A percentile compares a stretch with the other conserved stretches of the same genome.
These are phyloP conservation scores for Shargacucullia verbasci DNA, from an alignment of 2,888 invertebrate genomes.

Conservation along the genomic window DNA sequence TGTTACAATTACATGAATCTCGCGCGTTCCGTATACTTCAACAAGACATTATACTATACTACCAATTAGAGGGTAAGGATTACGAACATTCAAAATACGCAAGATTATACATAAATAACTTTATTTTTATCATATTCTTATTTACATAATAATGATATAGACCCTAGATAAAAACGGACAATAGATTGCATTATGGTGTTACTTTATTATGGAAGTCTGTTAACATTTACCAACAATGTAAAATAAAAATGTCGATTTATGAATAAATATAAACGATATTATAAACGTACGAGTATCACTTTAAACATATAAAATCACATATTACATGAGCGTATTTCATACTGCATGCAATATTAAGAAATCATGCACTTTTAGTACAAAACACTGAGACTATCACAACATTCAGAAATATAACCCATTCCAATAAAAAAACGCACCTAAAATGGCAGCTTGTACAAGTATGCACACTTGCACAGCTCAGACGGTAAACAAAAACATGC, in stretches of 20 bases:
- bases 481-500: too few relatives aligned
- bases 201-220: conserved; percentile 43
- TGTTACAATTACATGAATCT: conserved; percentile 22
- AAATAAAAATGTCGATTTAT: conserved; percentile 24
- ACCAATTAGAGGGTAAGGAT: conserved; percentile 43
- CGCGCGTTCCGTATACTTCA: conserved; percentile 28
- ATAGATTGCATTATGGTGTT: conserved; percentile 49
- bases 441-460: too few relatives aligned
- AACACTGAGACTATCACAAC: conserved; percentile 56
- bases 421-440: too few relatives aligned
- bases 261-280: conserved; percentile 29
- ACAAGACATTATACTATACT: conserved; percentile 25
- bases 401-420: too few relatives aligned
- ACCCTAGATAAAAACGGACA: conserved; percentile 38
- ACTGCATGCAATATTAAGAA: conserved; percentile 65
- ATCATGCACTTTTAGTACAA: conserved; percentile 67
- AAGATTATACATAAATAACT: conserved; percentile 55
- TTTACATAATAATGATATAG: conserved; percentile 52
- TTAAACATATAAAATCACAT: conserved; percentile 50
- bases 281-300: conserved; percentile 36
- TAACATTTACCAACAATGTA: conserved; percentile 27
- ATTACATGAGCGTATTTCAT: conserved; percentile 53
- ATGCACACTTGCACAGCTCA: too few relatives aligned
- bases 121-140: conserved; percentile 56
- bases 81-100: conserved; percentile 62